These are phyloP conservation scores for Perca fluviatilis DNA, from an alignment of 2,113 vertebrate genomes.

Conservation along the genomic window DNA sequence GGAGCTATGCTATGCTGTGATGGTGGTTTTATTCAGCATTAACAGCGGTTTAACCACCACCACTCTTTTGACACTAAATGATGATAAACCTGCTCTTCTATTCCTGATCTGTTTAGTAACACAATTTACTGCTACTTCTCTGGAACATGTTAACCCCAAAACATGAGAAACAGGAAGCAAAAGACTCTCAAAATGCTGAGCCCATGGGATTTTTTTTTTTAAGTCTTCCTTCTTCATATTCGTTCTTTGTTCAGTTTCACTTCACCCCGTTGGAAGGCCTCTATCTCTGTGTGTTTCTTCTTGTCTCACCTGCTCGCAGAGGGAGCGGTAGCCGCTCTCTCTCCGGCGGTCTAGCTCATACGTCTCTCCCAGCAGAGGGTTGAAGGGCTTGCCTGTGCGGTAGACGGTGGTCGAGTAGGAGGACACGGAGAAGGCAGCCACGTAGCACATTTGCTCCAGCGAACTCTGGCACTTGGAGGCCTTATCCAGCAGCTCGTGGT, in stretches of 20 bases:
- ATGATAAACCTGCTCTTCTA: background rate
- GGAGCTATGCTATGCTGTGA: too few species aligned
- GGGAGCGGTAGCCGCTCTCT: conserved; percentile 93
- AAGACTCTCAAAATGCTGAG: conserved; percentile 15
- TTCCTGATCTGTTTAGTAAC: background rate
- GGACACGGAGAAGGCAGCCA: conserved; percentile 95
- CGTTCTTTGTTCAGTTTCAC: conserved; percentile 56
- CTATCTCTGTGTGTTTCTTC: background rate
- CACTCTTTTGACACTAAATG: background rate
- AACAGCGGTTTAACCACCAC: background rate
- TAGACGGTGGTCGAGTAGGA: conserved; percentile 97
- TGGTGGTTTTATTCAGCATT: too few species aligned
- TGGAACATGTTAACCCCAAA: background rate
- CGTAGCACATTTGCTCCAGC: conserved; percentile 95
- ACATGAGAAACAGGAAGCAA: background rate
- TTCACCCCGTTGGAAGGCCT: conserved; percentile 79
- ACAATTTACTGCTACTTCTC: background rate
- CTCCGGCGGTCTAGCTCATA: conserved; percentile 93
- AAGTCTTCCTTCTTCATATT: conserved; percentile 7
- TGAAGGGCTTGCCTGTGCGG: conserved; percentile 98
- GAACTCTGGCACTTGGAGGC: conserved; percentile 91
- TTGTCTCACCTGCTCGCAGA: conserved; percentile 92
- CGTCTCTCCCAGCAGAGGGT: conserved; percentile 95
- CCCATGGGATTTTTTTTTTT: background rate
- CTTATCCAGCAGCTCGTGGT: conserved; percentile 92